Evolutionary conservation across 92 coral and sea anemone genomes (phyloP).

Genomic region (Muricea muricata): DNA sequence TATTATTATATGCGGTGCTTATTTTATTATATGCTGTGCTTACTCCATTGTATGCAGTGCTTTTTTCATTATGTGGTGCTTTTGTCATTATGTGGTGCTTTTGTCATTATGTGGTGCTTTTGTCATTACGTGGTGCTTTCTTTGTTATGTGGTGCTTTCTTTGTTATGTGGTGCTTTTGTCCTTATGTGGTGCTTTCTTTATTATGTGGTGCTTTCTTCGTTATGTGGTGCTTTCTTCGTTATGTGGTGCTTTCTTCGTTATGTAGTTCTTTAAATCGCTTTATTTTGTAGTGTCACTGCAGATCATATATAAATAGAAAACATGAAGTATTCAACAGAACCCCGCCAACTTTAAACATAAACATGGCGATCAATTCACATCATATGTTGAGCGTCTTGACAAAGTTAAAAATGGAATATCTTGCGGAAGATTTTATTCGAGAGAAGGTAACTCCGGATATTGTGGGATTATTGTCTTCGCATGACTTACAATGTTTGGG

Average conservation of each 20-base stretch:
- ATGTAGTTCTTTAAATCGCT: background rate
- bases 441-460: conserved; percentile 63
- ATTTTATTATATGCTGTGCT: background rate
- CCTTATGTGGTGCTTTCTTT: background rate
- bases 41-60: background rate
- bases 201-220: conserved; percentile 6
- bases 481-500: conserved; percentile 30
- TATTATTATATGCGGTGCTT: background rate
- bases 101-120: background rate
- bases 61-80: background rate
- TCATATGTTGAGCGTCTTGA: background rate
- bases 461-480: conserved; percentile 7
- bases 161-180: background rate
- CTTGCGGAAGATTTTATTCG: conserved; percentile 8
- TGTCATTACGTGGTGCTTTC: background rate
- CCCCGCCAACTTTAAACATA: background rate
- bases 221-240: conserved; percentile 18
- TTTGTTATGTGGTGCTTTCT: background rate
- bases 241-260: conserved; percentile 4
- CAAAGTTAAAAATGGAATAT: background rate
- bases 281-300: background rate
- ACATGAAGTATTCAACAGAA: background rate
- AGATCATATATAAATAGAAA: too few species aligned
- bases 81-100: background rate
- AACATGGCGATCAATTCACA: conserved; percentile 11